A percentile compares a stretch with the other conserved stretches of the same genome.
These are phyloP conservation scores for Agapornis roseicollis DNA, from an alignment of 2,113 vertebrate genomes.

Conservation along the genomic window DNA sequence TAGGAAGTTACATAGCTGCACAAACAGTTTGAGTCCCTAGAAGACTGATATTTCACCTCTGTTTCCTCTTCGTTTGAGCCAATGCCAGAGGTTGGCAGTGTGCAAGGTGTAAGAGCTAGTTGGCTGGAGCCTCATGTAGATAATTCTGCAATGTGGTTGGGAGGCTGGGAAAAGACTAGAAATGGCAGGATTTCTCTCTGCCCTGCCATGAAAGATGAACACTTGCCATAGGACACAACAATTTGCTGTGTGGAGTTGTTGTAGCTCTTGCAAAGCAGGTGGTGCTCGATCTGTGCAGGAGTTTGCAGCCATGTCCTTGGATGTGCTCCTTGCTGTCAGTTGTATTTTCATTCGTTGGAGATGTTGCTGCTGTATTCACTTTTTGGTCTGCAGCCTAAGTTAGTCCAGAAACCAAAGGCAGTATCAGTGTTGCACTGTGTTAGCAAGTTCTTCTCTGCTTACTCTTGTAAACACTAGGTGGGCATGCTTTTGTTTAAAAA, in stretches of 20 bases:
- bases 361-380: background rate
- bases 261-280: background rate
- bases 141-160: background rate
- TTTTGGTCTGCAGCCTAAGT: background rate
- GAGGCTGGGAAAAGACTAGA: background rate
- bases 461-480: background rate
- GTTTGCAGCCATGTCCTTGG: background rate
- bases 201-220: background rate
- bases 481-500: background rate
- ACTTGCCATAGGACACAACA: background rate
- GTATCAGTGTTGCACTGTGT: accelerated
- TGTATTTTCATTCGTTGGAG: background rate
- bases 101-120: background rate
- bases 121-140: background rate
- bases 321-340: background rate
- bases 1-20: background rate
- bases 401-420: background rate
- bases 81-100: background rate
- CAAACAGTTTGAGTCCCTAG: background rate
- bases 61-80: background rate
- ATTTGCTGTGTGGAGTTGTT: background rate
- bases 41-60: background rate
- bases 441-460: background rate
- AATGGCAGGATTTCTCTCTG: background rate
- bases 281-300: background rate